Evolutionary conservation across 2,888 invertebrate species (phyloP).

Genomic region (Nephrotoma appendiculata): DNA sequence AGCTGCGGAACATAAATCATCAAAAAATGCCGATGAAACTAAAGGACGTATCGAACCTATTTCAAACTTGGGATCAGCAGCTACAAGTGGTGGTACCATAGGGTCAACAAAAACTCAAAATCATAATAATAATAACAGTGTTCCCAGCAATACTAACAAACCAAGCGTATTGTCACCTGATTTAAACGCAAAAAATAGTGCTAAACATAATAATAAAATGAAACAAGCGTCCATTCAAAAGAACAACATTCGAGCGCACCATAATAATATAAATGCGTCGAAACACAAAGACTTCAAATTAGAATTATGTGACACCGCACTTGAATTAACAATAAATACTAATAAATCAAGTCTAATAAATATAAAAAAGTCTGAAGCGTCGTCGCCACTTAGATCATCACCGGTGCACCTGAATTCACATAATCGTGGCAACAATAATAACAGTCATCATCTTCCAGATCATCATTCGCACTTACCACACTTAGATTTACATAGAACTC

Average conservation of each 20-base stretch:
- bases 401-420: not conserved
- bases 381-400: not conserved
- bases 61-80: constrained; percentile 4
- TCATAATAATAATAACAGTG: constrained; percentile 2
- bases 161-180: constrained; percentile 19
- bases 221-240: constrained; percentile 15
- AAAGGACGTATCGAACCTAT: not conserved
- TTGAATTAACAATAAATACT: not conserved
- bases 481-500: not conserved
- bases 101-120: constrained; percentile 11
- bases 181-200: constrained; percentile 23
- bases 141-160: constrained; percentile 5
- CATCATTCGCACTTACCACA: not conserved
- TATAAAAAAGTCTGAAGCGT: not conserved
- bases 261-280: constrained; percentile 5
- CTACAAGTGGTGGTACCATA: constrained; percentile 7
- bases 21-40: constrained; percentile 10
- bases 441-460: not conserved
- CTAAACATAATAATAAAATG: constrained; percentile 28
- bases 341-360: not conserved
- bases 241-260: not conserved
- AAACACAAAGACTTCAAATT: not conserved
- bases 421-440: not conserved
- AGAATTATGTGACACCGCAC: not conserved
- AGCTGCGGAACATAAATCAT: constrained; percentile 60